Percentiles rank a stretch among this genome's conserved stretches.
These are phyloP conservation scores for Dicyrtomina minuta DNA, from an alignment of 2,888 invertebrate genomes.

Conservation along the genomic window DNA sequence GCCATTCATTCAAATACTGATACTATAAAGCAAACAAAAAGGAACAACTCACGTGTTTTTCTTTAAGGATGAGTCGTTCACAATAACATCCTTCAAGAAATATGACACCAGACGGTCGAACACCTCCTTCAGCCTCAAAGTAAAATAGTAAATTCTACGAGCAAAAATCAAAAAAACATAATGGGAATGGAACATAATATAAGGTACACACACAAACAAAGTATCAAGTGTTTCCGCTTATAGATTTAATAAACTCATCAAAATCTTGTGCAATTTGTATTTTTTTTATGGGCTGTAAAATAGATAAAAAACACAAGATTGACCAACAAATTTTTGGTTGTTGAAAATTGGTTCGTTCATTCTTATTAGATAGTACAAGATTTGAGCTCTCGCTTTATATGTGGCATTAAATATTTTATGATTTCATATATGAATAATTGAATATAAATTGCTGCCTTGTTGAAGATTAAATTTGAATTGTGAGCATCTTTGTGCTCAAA, in stretches of 20 bases:
- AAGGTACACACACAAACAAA: not conserved
- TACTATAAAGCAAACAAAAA: no score
- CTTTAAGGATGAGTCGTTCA: constrained; percentile 66
- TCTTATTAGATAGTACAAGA: no score
- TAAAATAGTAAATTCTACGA: constrained; percentile 83
- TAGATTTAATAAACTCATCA: no score
- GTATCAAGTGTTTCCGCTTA: not conserved
- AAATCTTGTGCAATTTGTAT: no score
- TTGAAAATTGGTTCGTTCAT: not conserved
- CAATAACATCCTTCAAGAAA: constrained; percentile 87
- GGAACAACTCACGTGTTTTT: constrained; percentile 50
- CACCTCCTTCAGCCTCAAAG: constrained; percentile 79
- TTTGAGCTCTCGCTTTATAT: not conserved
- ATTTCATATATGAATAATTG: not conserved
- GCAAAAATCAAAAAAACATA: constrained; percentile 47
- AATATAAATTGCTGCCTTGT: no score
- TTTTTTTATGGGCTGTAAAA: no score
- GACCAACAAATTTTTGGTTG: not conserved
- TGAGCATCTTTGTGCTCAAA: no score
- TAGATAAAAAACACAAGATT: no score
- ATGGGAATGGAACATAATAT: constrained; percentile 52
- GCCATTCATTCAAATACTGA: no score
- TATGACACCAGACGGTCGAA: constrained; percentile 78
- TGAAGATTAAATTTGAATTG: no score
- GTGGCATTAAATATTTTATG: not conserved